A percentile compares a stretch with the other conserved stretches of the same genome.
These are phyloP conservation scores for Apodemia zela DNA, from an alignment of 2,888 invertebrate species.

Conservation along the genomic window DNA sequence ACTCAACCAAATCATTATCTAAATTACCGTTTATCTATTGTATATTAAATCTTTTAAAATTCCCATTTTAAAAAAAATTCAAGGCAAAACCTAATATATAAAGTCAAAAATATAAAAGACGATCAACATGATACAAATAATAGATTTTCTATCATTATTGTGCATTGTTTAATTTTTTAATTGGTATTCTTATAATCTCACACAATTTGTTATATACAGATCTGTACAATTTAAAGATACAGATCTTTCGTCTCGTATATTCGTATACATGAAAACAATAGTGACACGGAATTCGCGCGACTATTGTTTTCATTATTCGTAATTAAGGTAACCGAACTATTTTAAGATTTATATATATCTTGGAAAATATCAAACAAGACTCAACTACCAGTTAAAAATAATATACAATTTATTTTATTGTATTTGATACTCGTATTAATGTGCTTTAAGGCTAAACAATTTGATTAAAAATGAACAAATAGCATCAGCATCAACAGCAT, in stretches of 20 bases:
- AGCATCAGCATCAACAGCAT: too few relatives aligned
- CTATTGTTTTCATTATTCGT: too few relatives aligned
- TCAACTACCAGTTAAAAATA: background rate
- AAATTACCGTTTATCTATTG: conserved; percentile 13
- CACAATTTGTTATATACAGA: too few relatives aligned
- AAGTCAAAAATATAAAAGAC: background rate
- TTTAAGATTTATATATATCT: background rate
- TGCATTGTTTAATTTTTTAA: too few relatives aligned
- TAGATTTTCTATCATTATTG: background rate
- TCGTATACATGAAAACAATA: background rate
- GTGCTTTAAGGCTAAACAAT: too few relatives aligned
- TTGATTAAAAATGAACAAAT: too few relatives aligned
- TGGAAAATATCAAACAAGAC: background rate
- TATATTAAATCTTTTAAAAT: conserved; percentile 18
- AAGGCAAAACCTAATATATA: background rate
- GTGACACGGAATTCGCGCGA: background rate
- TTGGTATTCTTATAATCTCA: too few relatives aligned
- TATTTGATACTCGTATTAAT: too few relatives aligned
- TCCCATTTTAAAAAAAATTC: conserved; percentile 5
- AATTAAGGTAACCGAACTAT: background rate
- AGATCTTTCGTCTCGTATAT: background rate
- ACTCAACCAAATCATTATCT: conserved; percentile 25
- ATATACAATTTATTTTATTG: background rate
- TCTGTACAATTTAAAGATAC: too few relatives aligned
- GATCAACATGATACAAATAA: background rate